phyloP scores from a whole-genome alignment of 1,140 invertebrate species.

The Drosophila albomicans region DNA sequence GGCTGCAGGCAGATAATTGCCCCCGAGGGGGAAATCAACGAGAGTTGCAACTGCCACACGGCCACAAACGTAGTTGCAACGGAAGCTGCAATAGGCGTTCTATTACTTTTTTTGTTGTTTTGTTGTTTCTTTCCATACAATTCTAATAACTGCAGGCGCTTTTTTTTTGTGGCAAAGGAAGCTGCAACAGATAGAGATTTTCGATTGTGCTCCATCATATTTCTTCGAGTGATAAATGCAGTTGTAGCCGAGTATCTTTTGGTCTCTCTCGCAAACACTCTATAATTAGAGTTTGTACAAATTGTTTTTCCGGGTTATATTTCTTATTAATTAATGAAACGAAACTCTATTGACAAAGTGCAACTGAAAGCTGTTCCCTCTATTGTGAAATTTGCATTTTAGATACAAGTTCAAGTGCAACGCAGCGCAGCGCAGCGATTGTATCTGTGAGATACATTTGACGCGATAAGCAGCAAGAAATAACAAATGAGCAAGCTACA shows the following conservation, averaged over 20 bases:
- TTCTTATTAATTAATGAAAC: slow-evolving; percentile 50
- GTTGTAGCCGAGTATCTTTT: slow-evolving; percentile 15
- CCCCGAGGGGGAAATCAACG: slow-evolving; percentile 51
- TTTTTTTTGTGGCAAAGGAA: slow-evolving; percentile 27
- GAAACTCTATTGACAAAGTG: slow-evolving; percentile 2
- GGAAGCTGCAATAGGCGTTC: slow-evolving; percentile 40
- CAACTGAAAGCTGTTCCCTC: not conserved
- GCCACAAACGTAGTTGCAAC: slow-evolving; percentile 22
- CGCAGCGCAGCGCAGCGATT: slow-evolving; percentile 11
- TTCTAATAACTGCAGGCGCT: slow-evolving; percentile 49
- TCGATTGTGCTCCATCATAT: slow-evolving; percentile 14
- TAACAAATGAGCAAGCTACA: not conserved
- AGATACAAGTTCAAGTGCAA: slow-evolving; percentile 2
- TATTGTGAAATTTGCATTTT: not conserved
- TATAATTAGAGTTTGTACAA: slow-evolving; percentile 48
- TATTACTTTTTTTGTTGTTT: slow-evolving; percentile 19
- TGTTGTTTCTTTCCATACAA: slow-evolving; percentile 20
- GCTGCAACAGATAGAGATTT: slow-evolving; percentile 16
- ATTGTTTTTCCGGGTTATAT: slow-evolving; percentile 57
- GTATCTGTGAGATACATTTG: slow-evolving; percentile 54
- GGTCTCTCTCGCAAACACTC: slow-evolving; percentile 23
- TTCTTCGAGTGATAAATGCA: slow-evolving; percentile 46
- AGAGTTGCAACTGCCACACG: slow-evolving; percentile 28
- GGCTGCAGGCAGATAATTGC: slow-evolving; percentile 46
- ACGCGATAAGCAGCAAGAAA: slow-evolving; percentile 36